phyloP scores from a whole-genome alignment of 2,888 invertebrate species.

The Loripinus fragilis region DNA sequence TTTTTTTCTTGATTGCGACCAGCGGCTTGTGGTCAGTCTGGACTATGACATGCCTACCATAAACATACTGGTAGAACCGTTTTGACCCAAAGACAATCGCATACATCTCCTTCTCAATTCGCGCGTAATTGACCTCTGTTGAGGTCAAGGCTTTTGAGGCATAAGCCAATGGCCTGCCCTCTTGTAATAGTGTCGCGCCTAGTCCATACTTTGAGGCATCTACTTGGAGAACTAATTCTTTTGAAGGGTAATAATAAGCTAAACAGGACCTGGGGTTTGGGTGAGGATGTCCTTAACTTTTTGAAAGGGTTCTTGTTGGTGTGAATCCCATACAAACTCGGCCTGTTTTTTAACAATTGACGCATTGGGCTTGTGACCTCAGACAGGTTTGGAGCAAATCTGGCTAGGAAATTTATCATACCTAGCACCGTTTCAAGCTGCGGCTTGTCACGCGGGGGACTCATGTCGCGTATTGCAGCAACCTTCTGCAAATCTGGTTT shows the following conservation, averaged over 20 bases:
- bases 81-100: no score
- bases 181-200: conserved; percentile 63
- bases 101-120: no score
- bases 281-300: conserved; percentile 28
- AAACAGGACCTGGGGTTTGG: conserved; percentile 41
- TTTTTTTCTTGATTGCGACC: no score
- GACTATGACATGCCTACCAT: no score
- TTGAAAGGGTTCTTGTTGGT: conserved; percentile 35
- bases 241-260: conserved; percentile 48
- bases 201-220: conserved; percentile 62
- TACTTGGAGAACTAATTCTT: conserved; percentile 49
- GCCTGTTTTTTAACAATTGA: not conserved
- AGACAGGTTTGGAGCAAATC: conserved; percentile 20
- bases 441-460: not conserved
- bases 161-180: conserved; percentile 60
- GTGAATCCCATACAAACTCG: not conserved
- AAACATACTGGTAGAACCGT: no score
- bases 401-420: conserved; percentile 25
- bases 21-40: no score
- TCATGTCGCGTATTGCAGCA: conserved; percentile 10
- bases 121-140: no score
- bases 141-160: no score
- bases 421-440: conserved; percentile 18
- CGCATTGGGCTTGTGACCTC: conserved; percentile 15
- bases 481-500: conserved; percentile 21